A percentile compares a stretch with the other conserved stretches of the same genome.
Conservation (phyloP, 2,888 invertebrate genomes). For the Macrosoma leucophasiata region DNA sequence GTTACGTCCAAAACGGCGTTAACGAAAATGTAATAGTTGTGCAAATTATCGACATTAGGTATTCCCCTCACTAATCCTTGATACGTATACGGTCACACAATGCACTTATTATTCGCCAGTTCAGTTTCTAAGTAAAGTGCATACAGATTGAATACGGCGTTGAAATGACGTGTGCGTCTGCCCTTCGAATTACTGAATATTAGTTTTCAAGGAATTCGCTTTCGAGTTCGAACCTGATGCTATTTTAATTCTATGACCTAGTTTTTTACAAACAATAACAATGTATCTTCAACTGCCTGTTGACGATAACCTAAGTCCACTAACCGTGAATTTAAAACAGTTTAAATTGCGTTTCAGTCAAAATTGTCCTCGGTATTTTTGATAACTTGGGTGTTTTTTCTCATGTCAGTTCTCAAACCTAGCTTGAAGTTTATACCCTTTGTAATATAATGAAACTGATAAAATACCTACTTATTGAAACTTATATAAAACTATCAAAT, state of each 20-base stretch:
- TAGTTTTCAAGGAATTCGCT: conserved; percentile 29
- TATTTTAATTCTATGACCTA: conserved; percentile 23
- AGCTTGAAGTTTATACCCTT: too few relatives aligned
- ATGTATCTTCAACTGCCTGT: too few relatives aligned
- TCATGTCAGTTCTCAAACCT: too few relatives aligned
- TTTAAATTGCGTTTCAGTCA: too few relatives aligned
- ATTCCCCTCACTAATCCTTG: conserved; percentile 71
- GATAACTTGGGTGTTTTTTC: too few relatives aligned
- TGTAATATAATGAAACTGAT: too few relatives aligned
- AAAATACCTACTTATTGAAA: too few relatives aligned
- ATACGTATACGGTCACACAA: conserved; percentile 70
- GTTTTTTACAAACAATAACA: too few relatives aligned
- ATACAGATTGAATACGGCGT: conserved; percentile 57
- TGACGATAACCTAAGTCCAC: too few relatives aligned
- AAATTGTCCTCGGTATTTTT: too few relatives aligned
- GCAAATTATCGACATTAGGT: conserved; percentile 60
- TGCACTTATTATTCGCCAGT: conserved; percentile 74
- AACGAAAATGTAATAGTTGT: conserved; percentile 28
- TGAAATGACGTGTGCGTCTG: conserved; percentile 59
- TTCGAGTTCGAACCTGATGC: conserved; percentile 23
- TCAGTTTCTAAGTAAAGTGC: conserved; percentile 72
- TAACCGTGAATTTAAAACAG: too few relatives aligned
- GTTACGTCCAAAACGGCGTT: conserved; percentile 5
- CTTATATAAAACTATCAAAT: too few relatives aligned
- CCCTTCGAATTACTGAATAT: conserved; percentile 52